phyloP scores from a whole-genome alignment of 2,113 vertebrate species.

The Planiliza haematocheilus region DNA sequence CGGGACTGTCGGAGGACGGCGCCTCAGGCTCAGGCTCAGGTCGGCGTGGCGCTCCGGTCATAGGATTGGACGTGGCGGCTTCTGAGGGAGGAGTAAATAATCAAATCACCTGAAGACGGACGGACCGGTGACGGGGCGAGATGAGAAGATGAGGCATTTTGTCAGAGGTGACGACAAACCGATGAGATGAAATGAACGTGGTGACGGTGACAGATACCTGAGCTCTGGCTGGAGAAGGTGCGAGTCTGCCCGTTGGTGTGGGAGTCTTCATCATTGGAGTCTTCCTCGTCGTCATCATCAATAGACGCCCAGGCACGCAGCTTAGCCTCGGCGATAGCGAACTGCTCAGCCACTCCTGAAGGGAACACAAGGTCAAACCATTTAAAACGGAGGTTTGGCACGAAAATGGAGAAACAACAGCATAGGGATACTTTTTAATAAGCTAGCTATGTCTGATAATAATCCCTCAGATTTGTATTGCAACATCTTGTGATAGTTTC shows the following conservation, averaged over 20 bases:
- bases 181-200: conserved; percentile 31
- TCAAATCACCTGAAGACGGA: conserved; percentile 72
- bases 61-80: conserved; percentile 49
- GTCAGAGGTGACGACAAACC: conserved; percentile 43
- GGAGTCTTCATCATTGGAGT: conserved; percentile 91
- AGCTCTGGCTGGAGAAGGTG: conserved; percentile 55
- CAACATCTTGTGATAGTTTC: too few species aligned
- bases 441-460: too few species aligned
- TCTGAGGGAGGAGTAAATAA: conserved; percentile 81
- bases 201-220: conserved; percentile 63
- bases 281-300: conserved; percentile 91
- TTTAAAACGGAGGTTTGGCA: neutral
- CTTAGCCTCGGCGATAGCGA: conserved; percentile 97
- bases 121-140: conserved; percentile 5
- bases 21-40: conserved; percentile 54
- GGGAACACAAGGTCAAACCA: conserved; percentile 6
- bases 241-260: conserved; percentile 72
- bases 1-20: conserved; percentile 7
- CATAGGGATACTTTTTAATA: too few species aligned
- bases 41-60: conserved; percentile 45
- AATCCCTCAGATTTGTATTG: too few species aligned
- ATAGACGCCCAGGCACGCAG: conserved; percentile 95
- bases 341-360: conserved; percentile 93
- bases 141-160: conserved; percentile 42
- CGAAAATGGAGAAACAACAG: too few species aligned